phyloP scores from a whole-genome alignment of 2,797 vertebrate genomes.

The Schizopygopsis pylzovi region DNA sequence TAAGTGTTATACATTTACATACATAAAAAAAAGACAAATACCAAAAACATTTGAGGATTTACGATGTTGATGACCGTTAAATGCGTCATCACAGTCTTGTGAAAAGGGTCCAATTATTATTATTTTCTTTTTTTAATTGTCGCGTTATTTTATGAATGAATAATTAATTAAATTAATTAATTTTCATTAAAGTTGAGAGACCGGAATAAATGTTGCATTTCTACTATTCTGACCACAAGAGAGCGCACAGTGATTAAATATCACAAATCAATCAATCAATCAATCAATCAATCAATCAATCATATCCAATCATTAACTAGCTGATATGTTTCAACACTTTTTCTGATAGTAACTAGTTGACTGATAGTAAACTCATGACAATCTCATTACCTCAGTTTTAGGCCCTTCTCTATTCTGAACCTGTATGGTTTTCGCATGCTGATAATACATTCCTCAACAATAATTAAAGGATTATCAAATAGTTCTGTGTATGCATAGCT shows the following conservation, averaged over 20 bases:
- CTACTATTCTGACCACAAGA: not conserved
- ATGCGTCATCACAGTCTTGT: too few relatives aligned
- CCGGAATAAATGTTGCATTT: not conserved
- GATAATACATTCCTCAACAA: not conserved
- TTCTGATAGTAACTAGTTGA: not conserved
- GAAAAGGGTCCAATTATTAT: too few relatives aligned
- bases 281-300: too few relatives aligned
- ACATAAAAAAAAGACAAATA: too few relatives aligned
- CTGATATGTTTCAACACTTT: not conserved
- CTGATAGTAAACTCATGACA: not conserved
- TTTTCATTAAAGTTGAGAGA: not conserved
- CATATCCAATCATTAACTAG: too few relatives aligned
- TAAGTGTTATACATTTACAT: too few relatives aligned
- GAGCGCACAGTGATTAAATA: not conserved
- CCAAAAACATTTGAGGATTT: too few relatives aligned
- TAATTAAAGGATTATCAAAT: not conserved
- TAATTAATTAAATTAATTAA: too few relatives aligned
- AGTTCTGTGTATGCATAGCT: not conserved
- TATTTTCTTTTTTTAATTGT: too few relatives aligned
- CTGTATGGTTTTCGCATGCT: not conserved
- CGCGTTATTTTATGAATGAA: too few relatives aligned
- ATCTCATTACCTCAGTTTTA: not conserved
- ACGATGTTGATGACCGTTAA: too few relatives aligned
- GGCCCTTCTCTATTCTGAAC: not conserved
- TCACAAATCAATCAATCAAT: not conserved